These are phyloP conservation scores for Helicoverpa armigera DNA, from an alignment of 1,140 invertebrate genomes.

Conservation along the genomic window DNA sequence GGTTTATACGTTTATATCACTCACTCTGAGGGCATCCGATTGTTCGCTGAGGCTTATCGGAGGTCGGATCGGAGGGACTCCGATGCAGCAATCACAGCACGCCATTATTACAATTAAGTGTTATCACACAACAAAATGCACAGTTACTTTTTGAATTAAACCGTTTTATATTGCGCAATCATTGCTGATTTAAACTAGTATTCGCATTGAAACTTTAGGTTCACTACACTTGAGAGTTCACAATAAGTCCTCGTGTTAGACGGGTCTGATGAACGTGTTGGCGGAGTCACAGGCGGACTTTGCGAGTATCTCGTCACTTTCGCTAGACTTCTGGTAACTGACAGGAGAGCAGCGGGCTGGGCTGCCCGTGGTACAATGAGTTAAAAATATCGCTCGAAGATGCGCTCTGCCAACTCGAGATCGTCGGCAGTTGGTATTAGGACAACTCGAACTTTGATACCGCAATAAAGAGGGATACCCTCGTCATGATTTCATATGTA, in stretches of 20 bases:
- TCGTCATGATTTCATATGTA: slow-evolving; percentile 35
- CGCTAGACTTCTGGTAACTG: slow-evolving; percentile 72
- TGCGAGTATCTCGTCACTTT: slow-evolving; percentile 73
- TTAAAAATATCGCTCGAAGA: slow-evolving; percentile 86
- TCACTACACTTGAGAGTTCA: slow-evolving; percentile 41
- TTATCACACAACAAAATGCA: slow-evolving; percentile 63
- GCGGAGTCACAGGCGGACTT: slow-evolving; percentile 37
- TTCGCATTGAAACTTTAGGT: slow-evolving; percentile 29
- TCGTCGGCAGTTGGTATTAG: slow-evolving; percentile 67
- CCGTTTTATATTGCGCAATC: slow-evolving; percentile 68
- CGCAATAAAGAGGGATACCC: slow-evolving; percentile 50
- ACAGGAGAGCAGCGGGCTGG: slow-evolving; percentile 77
- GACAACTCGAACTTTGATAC: slow-evolving; percentile 82
- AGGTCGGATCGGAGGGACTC: slow-evolving; percentile 89
- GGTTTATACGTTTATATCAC: slow-evolving; percentile 55
- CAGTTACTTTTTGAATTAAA: slow-evolving; percentile 55
- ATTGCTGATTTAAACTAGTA: slow-evolving; percentile 46
- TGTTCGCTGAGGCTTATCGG: slow-evolving; percentile 92
- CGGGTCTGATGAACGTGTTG: slow-evolving; percentile 23
- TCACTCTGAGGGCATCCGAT: slow-evolving; percentile 93
- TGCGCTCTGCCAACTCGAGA: slow-evolving; percentile 82
- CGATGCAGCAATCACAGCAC: slow-evolving; percentile 89
- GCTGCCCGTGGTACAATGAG: slow-evolving; percentile 83
- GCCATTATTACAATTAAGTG: slow-evolving; percentile 85
- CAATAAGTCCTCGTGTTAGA: slow-evolving; percentile 20